Evolutionary conservation across 2,797 vertebrate species (phyloP), one percentile per base, ranked within the genome.

Genomic region (Hafferia zeledoni): DNA sequence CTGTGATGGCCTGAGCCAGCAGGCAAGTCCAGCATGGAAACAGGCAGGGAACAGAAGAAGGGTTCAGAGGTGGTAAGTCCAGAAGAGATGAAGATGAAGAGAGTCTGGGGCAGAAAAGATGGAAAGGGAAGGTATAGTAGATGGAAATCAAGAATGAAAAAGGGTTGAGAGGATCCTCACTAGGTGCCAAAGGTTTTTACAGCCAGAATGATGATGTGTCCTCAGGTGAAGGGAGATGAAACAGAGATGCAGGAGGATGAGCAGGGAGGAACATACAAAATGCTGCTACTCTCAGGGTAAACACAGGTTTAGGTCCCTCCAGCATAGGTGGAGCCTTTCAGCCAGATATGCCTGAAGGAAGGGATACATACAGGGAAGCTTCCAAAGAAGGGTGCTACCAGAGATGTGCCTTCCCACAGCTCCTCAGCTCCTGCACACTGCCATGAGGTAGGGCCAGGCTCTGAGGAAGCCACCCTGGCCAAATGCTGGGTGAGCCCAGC

Each of bases 1-100:
- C n/a, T 69, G 50, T 15, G 35, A 47, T 37, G 60, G 24, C 30
- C 47, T 43, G 49, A 75, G 53, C 17, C 9, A 37, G 18, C 20
- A 8, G 4, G 9, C 0, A 1, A 75, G 46, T 24, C 3, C 5
- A 86, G 5, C 16, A 64, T 0, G 0, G 70, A 35, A 83, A 61
- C 0, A 0, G 4, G 37, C 0, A 80, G 49, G 37, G 24, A 91
- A 83, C 20, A 56, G 44, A 70, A 80, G 33, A 67, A 84, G 28
- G 33, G 37, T 88, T 90, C 27, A 78, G 69, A 71, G 18, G 5
- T 25, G 22, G 30, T 46, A 5, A 68, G 22, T 46, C 43, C 20
- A 75, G 49, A 90, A 46, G 8, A 12, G 18, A 64, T 70, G 27
- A 11, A 91, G 31, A 7, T 43, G 30, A 85, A 68, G 20, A 78